Conservation (phyloP, 64 coral and sea anemone species). For the Acropora tenuis region DNA sequence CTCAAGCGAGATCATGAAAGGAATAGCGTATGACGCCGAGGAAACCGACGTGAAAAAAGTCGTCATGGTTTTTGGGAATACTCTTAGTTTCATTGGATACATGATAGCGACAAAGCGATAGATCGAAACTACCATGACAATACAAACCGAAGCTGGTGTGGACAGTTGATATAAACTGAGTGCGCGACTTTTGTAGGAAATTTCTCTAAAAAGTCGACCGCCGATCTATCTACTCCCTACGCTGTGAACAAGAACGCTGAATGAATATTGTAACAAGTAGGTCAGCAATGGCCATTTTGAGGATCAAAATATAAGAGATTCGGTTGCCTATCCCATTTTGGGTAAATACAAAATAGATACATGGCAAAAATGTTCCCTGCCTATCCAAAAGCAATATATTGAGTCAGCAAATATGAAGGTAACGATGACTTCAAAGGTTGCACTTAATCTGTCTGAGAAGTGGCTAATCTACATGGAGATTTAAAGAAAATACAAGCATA, state of each 20-base stretch:
- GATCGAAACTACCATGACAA: too few species aligned
- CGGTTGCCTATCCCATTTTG: slow-evolving; percentile 37
- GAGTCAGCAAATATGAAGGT: slow-evolving; percentile 45
- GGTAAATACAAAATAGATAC: slow-evolving; percentile 22
- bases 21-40: neutral
- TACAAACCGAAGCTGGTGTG: too few species aligned
- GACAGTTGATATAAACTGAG: neutral
- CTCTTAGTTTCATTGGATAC: too few species aligned
- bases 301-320: slow-evolving; percentile 33
- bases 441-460: neutral
- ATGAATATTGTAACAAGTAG: slow-evolving; percentile 30
- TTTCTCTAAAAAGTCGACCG: slow-evolving; percentile 20
- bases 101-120: too few species aligned
- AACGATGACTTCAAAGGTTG: slow-evolving; percentile 13
- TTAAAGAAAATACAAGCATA: too few species aligned
- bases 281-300: slow-evolving; percentile 70
- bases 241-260: neutral
- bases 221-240: slow-evolving; percentile 39
- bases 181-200: slow-evolving; percentile 45
- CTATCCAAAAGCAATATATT: slow-evolving; percentile 23
- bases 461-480: too few species aligned
- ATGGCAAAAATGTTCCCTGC: slow-evolving; percentile 49
- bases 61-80: too few species aligned
- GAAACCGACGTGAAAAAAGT: too few species aligned
- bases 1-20: too few species aligned